These are phyloP conservation scores for Clarias platycephalus DNA, from an alignment of 2,797 vertebrate genomes.

Conservation along the genomic window DNA sequence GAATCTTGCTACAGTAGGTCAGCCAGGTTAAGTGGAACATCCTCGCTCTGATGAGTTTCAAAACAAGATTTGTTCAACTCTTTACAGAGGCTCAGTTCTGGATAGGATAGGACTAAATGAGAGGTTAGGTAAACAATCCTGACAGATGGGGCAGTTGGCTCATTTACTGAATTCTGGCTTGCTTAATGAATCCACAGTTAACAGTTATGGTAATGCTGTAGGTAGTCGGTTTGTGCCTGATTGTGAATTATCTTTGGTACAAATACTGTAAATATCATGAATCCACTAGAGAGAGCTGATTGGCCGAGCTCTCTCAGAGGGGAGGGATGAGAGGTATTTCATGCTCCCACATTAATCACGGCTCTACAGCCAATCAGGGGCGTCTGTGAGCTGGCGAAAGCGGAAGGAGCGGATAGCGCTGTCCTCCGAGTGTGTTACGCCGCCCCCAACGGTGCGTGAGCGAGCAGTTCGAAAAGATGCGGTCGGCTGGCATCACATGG, in stretches of 20 bases:
- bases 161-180: not conserved
- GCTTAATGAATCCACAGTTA: not conserved
- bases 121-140: conserved; percentile 7
- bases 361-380: too few relatives aligned
- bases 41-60: conserved; percentile 4
- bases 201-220: too few relatives aligned
- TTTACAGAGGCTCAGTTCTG: not conserved
- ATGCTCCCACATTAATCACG: too few relatives aligned
- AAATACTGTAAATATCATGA: not conserved
- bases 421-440: too few relatives aligned
- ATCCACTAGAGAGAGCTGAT: too few relatives aligned
- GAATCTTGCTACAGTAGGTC: not conserved
- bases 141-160: not conserved
- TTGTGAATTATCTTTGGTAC: not conserved
- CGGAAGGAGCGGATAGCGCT: too few relatives aligned
- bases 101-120: not conserved
- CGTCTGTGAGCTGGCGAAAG: too few relatives aligned
- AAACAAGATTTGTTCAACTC: conserved; percentile 17
- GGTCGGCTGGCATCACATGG: too few relatives aligned
- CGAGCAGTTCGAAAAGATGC: too few relatives aligned
- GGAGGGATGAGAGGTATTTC: too few relatives aligned
- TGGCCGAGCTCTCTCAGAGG: too few relatives aligned
- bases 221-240: not conserved
- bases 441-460: too few relatives aligned
- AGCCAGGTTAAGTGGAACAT: conserved; percentile 45